A percentile compares a stretch with the other conserved stretches of the same genome.
Conservation (phyloP, 2,888 invertebrate genomes). For the Hyposoter dolosus region DNA sequence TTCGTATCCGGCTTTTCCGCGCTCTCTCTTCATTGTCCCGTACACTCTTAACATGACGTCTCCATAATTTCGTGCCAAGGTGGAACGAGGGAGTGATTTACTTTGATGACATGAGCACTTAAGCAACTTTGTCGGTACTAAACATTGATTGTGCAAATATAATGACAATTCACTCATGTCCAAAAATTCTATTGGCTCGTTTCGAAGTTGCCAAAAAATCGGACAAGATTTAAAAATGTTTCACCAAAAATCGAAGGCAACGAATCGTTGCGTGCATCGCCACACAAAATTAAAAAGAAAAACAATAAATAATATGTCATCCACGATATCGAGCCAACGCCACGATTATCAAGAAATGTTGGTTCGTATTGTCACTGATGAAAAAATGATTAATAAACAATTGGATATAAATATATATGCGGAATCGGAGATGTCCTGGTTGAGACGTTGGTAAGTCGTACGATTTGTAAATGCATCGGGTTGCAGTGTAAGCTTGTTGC, state of each 20-base stretch:
- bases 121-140: not conserved
- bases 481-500: slow-evolving; percentile 30
- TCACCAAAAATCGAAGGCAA: not conserved
- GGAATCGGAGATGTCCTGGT: slow-evolving; percentile 35
- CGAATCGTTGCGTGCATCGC: not conserved
- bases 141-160: slow-evolving; percentile 1
- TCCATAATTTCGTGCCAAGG: slow-evolving; percentile 74
- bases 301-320: not conserved
- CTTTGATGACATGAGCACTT: slow-evolving; percentile 47
- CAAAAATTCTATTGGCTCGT: not conserved
- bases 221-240: not conserved
- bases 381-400: not conserved
- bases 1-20: slow-evolving; percentile 69
- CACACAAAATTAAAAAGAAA: not conserved
- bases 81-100: not conserved
- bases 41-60: slow-evolving; percentile 71
- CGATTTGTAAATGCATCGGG: slow-evolving; percentile 58
- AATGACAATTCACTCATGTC: not conserved
- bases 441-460: slow-evolving; percentile 53
- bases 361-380: not conserved
- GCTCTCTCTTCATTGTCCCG: slow-evolving; percentile 5
- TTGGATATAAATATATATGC: not conserved
- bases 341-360: not conserved
- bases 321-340: not conserved
- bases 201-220: not conserved